phyloP scores from a whole-genome alignment of 2,797 vertebrate genomes.

The Galago senegalensis region DNA sequence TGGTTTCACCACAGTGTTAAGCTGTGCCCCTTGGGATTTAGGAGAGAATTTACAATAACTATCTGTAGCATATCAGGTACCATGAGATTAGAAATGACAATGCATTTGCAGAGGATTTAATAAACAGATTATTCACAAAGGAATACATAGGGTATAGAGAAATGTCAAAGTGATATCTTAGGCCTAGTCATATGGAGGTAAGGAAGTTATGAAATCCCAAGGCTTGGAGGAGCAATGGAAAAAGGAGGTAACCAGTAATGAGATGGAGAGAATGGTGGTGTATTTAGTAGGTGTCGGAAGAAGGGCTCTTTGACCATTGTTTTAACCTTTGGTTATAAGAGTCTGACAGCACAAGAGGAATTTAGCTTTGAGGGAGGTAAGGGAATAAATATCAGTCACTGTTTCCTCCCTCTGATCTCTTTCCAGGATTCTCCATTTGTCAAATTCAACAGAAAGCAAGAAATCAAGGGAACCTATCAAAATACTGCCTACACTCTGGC shows the following conservation, averaged over 20 bases:
- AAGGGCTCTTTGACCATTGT: background rate
- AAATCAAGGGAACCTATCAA: background rate
- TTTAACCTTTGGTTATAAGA: background rate
- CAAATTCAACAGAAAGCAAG: background rate
- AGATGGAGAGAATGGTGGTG: background rate
- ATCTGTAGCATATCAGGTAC: background rate
- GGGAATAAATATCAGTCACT: background rate
- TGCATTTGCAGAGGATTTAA: background rate
- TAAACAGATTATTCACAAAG: background rate
- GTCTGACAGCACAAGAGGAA: background rate
- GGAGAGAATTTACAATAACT: background rate
- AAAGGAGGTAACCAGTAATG: background rate
- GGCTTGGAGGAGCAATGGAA: background rate
- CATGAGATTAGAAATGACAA: background rate
- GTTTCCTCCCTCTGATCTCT: background rate
- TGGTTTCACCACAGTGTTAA: background rate
- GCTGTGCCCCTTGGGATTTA: background rate
- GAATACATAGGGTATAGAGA: background rate
- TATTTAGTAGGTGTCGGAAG: background rate
- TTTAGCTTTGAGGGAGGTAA: background rate
- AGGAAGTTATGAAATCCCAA: background rate
- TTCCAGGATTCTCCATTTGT: background rate
- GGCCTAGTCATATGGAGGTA: background rate
- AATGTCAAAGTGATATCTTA: background rate
- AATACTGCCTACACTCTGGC: background rate